Conservation (phyloP, 2,113 vertebrate genomes). For the Donacobius atricapilla region DNA sequence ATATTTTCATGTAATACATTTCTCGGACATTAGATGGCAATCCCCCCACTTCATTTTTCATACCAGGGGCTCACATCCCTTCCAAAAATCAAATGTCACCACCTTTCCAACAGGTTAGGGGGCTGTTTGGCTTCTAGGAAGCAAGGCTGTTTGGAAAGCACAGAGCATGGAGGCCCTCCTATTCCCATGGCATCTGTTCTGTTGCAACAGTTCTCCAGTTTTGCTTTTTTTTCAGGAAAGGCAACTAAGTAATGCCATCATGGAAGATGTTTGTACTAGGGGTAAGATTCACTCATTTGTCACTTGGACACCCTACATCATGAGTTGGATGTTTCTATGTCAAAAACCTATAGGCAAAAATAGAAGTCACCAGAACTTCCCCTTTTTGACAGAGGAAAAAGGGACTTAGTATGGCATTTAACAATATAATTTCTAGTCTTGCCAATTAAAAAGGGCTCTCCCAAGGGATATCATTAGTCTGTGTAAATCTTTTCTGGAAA, state of each 20-base stretch:
- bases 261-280: rapidly evolving
- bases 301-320: neutral
- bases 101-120: neutral
- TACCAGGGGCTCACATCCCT: neutral
- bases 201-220: neutral
- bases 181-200: neutral
- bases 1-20: constrained; percentile 66
- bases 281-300: neutral
- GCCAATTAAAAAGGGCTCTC: constrained; percentile 53
- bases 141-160: neutral
- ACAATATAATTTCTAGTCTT: constrained; percentile 25
- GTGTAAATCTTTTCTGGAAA: constrained; percentile 31
- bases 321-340: neutral
- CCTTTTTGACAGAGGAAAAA: neutral
- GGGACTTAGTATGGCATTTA: neutral
- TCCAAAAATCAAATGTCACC: neutral
- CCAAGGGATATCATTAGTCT: constrained; percentile 51
- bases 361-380: neutral
- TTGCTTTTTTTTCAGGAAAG: neutral
- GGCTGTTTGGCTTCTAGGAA: neutral
- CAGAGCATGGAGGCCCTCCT: neutral
- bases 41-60: constrained; percentile 60
- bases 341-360: neutral
- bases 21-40: constrained; percentile 68
- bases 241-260: neutral